Conservation (phyloP, 2,797 vertebrate species). For the Gymnoscopelus braueri region DNA sequence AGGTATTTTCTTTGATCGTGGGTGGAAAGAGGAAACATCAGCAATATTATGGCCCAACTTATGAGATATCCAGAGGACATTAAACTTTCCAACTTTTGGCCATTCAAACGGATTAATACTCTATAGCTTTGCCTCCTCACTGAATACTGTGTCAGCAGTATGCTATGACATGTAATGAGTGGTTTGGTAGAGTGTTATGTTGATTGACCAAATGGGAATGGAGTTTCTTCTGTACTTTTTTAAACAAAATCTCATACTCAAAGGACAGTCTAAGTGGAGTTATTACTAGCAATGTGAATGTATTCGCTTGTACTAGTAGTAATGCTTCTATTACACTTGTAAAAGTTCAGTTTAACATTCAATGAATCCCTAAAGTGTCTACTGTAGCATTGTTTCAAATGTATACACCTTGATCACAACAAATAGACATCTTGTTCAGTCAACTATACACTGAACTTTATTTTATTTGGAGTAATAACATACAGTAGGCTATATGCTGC, state of each 20-base stretch:
- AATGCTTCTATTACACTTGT: no score
- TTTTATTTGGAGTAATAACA: conserved; percentile 21
- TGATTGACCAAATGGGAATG: neutral
- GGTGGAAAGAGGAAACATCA: conserved; percentile 31
- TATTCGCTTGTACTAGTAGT: no score
- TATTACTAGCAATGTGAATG: no score
- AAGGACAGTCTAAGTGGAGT: no score
- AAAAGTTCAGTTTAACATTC: no score
- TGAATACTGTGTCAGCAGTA: neutral
- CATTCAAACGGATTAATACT: neutral
- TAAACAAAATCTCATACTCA: no score
- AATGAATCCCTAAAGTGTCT: no score
- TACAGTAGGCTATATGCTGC: neutral
- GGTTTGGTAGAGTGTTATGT: neutral
- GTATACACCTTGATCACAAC: no score
- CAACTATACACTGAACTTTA: neutral
- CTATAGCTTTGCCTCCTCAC: conserved; percentile 8
- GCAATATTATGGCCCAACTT: conserved; percentile 8
- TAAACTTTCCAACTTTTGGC: neutral
- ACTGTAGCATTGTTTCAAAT: no score
- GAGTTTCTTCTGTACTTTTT: no score
- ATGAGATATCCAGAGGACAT: conserved; percentile 35
- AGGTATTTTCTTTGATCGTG: conserved; percentile 32
- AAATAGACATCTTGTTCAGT: no score
- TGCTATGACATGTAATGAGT: neutral